These are phyloP conservation scores for Dromaius novaehollandiae DNA, from an alignment of 2,113 vertebrate genomes.

Conservation along the genomic window DNA sequence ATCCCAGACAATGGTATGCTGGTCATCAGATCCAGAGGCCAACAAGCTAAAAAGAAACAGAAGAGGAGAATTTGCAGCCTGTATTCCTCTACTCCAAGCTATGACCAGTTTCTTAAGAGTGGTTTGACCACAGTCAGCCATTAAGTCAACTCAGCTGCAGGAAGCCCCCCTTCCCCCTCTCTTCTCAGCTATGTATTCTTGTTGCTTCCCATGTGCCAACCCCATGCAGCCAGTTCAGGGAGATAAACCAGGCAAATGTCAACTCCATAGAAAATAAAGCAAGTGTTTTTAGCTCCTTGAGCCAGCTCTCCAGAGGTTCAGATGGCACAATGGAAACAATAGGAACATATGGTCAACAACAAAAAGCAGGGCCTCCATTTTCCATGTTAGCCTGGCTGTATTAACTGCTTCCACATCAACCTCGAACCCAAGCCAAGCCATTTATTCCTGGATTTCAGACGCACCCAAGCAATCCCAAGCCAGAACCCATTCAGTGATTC, in stretches of 20 bases:
- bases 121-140: constrained; percentile 13
- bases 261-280: not conserved
- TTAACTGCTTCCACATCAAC: not conserved
- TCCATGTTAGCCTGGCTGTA: not conserved
- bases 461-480: not conserved
- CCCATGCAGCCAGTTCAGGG: not conserved
- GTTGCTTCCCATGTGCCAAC: not conserved
- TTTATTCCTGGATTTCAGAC: not conserved
- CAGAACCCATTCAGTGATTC: not conserved
- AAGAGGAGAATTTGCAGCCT: not conserved
- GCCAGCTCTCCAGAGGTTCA: not conserved
- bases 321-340: not conserved
- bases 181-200: not conserved
- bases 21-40: constrained; percentile 97
- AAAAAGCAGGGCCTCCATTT: not conserved
- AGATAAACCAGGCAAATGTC: not conserved
- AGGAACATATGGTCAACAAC: not conserved
- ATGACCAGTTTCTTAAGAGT: not conserved
- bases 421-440: not conserved
- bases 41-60: constrained; percentile 81
- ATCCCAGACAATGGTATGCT: constrained; percentile 98
- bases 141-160: not conserved
- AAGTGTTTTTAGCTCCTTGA: not conserved
- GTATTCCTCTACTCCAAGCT: not conserved
- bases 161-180: not conserved